Percentiles rank a stretch among this genome's conserved stretches.
Conservation (phyloP, 2,113 vertebrate species). For the Periophthalmodon schlosseri region DNA sequence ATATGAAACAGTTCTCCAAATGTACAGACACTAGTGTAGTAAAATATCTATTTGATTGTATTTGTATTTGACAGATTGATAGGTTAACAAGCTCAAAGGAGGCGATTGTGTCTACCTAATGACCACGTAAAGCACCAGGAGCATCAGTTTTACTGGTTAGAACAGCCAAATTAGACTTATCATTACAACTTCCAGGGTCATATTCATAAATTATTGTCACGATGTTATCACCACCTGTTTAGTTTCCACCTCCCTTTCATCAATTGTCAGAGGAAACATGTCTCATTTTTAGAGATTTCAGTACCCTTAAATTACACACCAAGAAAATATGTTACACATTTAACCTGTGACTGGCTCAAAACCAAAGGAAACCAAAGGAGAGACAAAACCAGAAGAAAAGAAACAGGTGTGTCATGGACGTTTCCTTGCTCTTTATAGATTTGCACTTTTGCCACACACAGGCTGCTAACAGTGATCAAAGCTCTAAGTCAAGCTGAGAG, state of each 20-base stretch:
- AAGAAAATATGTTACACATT: conserved; percentile 51
- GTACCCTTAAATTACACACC: conserved; percentile 66
- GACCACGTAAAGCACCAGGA: conserved; percentile 59
- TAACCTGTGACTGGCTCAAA: conserved; percentile 26
- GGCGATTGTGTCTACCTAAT: conserved; percentile 38
- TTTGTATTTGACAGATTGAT: conserved; percentile 40
- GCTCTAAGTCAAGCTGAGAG: conserved; percentile 2
- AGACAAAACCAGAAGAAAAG: conserved; percentile 15
- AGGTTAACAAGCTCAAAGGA: conserved; percentile 54
- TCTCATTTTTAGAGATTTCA: conserved; percentile 49
- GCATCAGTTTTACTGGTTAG: conserved; percentile 48
- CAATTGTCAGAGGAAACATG: conserved; percentile 47
- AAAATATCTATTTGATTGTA: conserved; percentile 20
- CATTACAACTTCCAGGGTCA: conserved; percentile 64
- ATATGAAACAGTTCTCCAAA: not conserved
- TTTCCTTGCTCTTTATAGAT: conserved; percentile 45
- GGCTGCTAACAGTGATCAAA: conserved; percentile 18
- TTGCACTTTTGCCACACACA: conserved; percentile 28
- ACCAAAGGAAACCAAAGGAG: conserved; percentile 8
- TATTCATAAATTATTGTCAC: conserved; percentile 72
- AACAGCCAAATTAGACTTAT: conserved; percentile 58
- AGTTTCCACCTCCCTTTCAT: conserved; percentile 43
- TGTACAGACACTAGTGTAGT: not conserved
- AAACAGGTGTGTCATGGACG: conserved; percentile 51
- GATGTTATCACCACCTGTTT: conserved; percentile 71